These are phyloP conservation scores for Papilio aristodemus DNA, from an alignment of 1,140 invertebrate species.

Conservation along the genomic window DNA sequence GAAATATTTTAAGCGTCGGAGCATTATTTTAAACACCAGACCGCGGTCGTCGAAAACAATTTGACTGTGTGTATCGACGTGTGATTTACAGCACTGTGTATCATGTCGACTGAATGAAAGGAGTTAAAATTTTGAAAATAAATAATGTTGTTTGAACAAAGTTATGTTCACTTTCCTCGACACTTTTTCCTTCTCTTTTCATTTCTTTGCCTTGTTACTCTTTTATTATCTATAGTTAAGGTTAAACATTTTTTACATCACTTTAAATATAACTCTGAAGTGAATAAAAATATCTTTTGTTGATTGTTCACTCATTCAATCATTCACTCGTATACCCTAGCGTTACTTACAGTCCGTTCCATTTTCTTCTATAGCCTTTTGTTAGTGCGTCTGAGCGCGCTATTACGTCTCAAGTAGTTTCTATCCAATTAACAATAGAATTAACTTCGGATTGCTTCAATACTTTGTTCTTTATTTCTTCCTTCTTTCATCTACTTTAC, in stretches of 20 bases:
- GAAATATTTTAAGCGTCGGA: neutral
- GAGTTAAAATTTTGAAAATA: neutral
- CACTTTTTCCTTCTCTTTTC: no score
- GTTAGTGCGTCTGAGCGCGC: neutral
- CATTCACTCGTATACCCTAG: neutral
- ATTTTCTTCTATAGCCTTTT: conserved; percentile 14
- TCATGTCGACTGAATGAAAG: neutral
- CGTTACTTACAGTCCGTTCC: neutral
- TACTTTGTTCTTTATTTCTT: neutral
- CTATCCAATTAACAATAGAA: conserved; percentile 12
- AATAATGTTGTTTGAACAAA: neutral
- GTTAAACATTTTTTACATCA: no score
- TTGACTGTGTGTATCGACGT: neutral
- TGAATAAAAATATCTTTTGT: neutral
- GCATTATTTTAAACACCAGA: neutral
- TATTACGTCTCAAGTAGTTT: neutral
- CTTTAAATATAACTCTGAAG: no score
- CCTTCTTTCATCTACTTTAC: neutral
- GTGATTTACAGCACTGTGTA: neutral
- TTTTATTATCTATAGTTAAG: no score
- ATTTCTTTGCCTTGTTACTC: no score
- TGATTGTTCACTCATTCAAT: neutral
- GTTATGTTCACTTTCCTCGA: neutral
- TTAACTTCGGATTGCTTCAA: conserved; percentile 11
- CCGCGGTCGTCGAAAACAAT: neutral